These are phyloP conservation scores for Riptortus pedestris DNA, from an alignment of 1,140 invertebrate genomes.

Conservation along the genomic window DNA sequence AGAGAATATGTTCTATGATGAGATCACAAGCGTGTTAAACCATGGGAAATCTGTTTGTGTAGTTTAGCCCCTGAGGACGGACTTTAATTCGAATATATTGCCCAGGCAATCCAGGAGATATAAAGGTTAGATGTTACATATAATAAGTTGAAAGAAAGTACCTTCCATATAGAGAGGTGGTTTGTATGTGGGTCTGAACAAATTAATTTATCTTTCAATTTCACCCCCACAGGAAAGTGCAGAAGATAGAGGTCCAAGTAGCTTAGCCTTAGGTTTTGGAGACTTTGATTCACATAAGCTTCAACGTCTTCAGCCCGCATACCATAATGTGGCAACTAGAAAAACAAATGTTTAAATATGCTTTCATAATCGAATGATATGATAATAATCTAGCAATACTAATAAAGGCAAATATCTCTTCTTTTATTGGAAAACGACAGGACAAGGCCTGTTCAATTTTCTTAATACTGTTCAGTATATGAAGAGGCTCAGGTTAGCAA, in stretches of 20 bases:
- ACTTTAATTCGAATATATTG: no score
- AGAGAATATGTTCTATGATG: no score
- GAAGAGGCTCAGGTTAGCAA: no score
- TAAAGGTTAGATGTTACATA: no score
- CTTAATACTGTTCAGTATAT: no score
- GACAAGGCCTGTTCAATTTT: no score
- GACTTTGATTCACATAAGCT: constrained; percentile 47
- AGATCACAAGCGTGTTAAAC: no score
- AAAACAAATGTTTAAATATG: constrained; percentile 8
- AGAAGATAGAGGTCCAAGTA: constrained; percentile 62
- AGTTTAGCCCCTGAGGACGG: no score
- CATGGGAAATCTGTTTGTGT: not conserved
- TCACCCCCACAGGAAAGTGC: constrained; percentile 44
- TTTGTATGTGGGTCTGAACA: constrained; percentile 52
- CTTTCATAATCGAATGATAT: not conserved
- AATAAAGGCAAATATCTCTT: not conserved
- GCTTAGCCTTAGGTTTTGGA: constrained; percentile 47
- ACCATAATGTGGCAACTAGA: constrained; percentile 33
- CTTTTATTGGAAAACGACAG: not conserved
- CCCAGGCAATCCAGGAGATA: no score
- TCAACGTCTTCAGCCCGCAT: constrained; percentile 44
- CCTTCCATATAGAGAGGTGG: constrained; percentile 62
- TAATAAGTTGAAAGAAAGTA: no score
- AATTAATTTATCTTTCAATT: constrained; percentile 48
- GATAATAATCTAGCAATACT: not conserved